Evolutionary conservation across 2,797 vertebrate genomes (phyloP).

Genomic region (Esox lucius): DNA sequence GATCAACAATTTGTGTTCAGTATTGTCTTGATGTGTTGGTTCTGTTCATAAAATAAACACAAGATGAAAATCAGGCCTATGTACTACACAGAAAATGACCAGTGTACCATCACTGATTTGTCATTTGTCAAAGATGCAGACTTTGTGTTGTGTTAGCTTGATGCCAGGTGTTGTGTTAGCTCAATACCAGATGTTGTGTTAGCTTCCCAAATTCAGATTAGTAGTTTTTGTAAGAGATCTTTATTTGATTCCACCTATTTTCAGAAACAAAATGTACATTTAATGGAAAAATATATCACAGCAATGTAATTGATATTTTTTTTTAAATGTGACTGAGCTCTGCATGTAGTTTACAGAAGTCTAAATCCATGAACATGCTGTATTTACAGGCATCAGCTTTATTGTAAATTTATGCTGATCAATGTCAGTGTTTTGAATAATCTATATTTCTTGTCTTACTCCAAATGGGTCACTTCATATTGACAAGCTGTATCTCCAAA

Average conservation of each 20-base stretch:
- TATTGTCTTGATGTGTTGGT: too few relatives aligned
- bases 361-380: conserved; percentile 65
- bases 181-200: too few relatives aligned
- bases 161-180: too few relatives aligned
- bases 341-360: conserved; percentile 62
- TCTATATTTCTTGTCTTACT: conserved; percentile 32
- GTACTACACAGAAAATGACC: too few relatives aligned
- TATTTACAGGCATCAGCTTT: conserved; percentile 66
- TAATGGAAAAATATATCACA: conserved; percentile 15
- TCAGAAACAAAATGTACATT: not conserved
- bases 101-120: too few relatives aligned
- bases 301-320: conserved; percentile 57
- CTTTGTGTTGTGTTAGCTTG: too few relatives aligned
- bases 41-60: too few relatives aligned
- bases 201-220: too few relatives aligned
- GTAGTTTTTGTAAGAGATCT: too few relatives aligned
- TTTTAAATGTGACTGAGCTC: conserved; percentile 65
- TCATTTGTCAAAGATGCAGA: too few relatives aligned
- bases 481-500: conserved; percentile 21
- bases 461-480: conserved; percentile 7
- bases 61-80: too few relatives aligned
- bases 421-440: conserved; percentile 63
- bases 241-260: not conserved
- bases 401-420: conserved; percentile 68
- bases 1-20: too few relatives aligned